Conservation (phyloP, 2,113 vertebrate species). For the Callorhinus ursinus region DNA sequence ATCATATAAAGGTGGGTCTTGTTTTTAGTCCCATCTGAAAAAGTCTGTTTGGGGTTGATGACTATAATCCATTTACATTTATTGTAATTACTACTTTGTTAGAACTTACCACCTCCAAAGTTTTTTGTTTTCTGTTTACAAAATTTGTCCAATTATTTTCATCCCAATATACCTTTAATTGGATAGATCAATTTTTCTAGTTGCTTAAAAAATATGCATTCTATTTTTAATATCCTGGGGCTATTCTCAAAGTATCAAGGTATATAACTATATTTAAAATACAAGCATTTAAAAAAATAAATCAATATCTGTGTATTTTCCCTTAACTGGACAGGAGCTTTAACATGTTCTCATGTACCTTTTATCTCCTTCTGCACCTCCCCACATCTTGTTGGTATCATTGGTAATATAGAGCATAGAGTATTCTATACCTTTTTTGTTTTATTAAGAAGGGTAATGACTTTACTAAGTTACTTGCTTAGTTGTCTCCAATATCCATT, state of each 20-base stretch:
- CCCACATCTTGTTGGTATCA: background rate
- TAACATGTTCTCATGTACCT: background rate
- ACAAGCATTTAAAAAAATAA: background rate
- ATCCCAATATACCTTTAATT: background rate
- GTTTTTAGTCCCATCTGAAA: background rate
- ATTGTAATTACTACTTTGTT: background rate
- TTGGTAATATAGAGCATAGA: background rate
- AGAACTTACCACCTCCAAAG: background rate
- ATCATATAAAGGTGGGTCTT: background rate
- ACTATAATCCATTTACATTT: background rate
- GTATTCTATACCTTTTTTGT: background rate
- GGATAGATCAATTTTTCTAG: background rate
- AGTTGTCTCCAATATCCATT: background rate
- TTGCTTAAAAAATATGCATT: background rate
- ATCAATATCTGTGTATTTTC: background rate
- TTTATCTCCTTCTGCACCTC: background rate
- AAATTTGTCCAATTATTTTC: background rate
- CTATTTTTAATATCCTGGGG: background rate
- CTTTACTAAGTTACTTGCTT: background rate
- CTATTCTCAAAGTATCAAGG: constrained; percentile 12
- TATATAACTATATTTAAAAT: too few species aligned
- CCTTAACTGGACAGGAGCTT: background rate
- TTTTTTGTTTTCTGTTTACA: background rate
- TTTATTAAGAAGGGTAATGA: background rate
- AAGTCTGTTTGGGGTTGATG: background rate